Evolutionary conservation across 1,140 invertebrate species (phyloP).

Genomic region (Habropoda laboriosa): DNA sequence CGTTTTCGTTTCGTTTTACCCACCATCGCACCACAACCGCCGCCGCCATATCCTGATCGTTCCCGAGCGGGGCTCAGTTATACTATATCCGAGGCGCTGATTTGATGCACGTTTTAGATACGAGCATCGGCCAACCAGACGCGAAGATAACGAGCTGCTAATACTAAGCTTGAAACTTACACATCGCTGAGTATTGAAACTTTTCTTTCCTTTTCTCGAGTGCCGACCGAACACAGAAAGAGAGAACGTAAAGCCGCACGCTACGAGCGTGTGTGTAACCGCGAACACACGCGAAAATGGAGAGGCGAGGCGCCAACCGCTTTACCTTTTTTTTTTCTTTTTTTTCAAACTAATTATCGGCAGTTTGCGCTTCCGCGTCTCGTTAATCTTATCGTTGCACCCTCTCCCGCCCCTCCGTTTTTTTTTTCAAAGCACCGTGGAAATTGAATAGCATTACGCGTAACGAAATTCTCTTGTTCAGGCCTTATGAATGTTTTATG

Average conservation of each 20-base stretch:
- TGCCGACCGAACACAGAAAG: too few relatives aligned
- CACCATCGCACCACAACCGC: background rate
- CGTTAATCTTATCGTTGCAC: slow-evolving; percentile 31
- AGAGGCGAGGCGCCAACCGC: slow-evolving; percentile 10
- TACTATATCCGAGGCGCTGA: slow-evolving; percentile 51
- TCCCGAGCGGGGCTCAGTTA: slow-evolving; percentile 43
- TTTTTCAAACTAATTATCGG: slow-evolving; percentile 52
- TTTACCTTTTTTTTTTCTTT: too few relatives aligned
- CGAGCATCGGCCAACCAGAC: slow-evolving; percentile 57
- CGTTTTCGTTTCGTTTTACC: slow-evolving; percentile 52
- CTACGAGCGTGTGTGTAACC: background rate
- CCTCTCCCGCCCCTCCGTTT: background rate
- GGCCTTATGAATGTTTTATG: slow-evolving; percentile 38
- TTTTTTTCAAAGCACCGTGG: slow-evolving; percentile 13
- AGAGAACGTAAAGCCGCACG: too few relatives aligned
- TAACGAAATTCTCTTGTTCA: slow-evolving; percentile 20
- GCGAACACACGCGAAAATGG: slow-evolving; percentile 1
- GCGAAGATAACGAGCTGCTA: slow-evolving; percentile 60
- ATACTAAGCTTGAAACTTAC: slow-evolving; percentile 48
- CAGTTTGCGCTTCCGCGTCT: slow-evolving; percentile 48
- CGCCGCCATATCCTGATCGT: slow-evolving; percentile 34
- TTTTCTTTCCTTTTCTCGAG: slow-evolving; percentile 18
- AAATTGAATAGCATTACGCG: slow-evolving; percentile 42
- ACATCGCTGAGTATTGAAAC: slow-evolving; percentile 46
- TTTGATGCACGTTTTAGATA: slow-evolving; percentile 69